Evolutionary conservation across 2,888 invertebrate genomes (phyloP), one percentile per base, ranked within the genome.

Genomic region (Tachina lurida): DNA sequence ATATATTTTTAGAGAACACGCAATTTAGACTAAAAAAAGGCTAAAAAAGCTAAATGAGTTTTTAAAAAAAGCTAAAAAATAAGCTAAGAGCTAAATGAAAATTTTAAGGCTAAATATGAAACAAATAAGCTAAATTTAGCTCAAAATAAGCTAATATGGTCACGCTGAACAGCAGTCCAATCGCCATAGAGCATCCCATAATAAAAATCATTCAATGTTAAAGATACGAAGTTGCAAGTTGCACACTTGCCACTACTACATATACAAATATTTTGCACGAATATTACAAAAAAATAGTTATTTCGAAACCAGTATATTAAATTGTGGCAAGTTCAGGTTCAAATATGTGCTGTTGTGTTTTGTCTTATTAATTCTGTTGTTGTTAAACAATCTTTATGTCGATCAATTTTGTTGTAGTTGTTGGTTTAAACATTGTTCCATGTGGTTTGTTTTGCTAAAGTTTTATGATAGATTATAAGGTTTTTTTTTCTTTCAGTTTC

Each of bases 311-410:
- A 86, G 83, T 86, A 85, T 83, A 76, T 76, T 76, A 86, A 85
- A 86, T 79, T 83, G 86, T 86, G 83, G 86, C 86, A 86, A 86
- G 86, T 86, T 86, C 86, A 86, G 86, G 86, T 83, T 86, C 86
- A 86, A 86, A 83, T 80, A 80, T 76, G 83, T 83, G 70, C 71
- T 63, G 75, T 76, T 70, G 56, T 68, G 43, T 74, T 73, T 60
- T n/a, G 13, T 45, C 8, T 76, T 68, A n/a, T 73, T 77, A 9
- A 54, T 63, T 56, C 19, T 77, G 52, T 70, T 79, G 47, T 65
- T 71, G 56, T 77, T 81, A 63, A 71, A 78, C 60, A 78, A 73
- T 73, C 67, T 67, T 75, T 60, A 60, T 70, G 79, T 75, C 85
- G 83, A 87, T 76, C 74, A 67, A 84, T 87, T 75, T 80, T 82